Conservation (phyloP, 2,888 invertebrate genomes). For the Charanyca ferruginea region DNA sequence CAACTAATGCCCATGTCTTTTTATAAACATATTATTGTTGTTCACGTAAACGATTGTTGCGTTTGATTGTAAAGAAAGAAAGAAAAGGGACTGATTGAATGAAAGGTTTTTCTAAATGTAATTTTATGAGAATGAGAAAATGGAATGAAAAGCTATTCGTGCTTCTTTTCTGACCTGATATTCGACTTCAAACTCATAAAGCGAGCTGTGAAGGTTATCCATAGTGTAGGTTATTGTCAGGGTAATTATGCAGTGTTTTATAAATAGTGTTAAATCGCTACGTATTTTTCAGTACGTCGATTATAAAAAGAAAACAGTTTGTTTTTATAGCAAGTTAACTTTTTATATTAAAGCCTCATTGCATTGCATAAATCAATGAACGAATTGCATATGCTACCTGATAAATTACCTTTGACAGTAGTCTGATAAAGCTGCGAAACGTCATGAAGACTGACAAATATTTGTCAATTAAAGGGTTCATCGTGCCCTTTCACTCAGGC, state of each 20-base stretch:
- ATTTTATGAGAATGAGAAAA: not conserved
- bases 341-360: not conserved
- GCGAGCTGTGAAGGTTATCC: not conserved
- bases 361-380: not conserved
- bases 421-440: too few relatives aligned
- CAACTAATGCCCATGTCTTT: constrained; percentile 83
- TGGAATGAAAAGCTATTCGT: not conserved
- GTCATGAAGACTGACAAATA: too few relatives aligned
- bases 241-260: constrained; percentile 17
- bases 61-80: constrained; percentile 20
- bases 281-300: not conserved
- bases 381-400: not conserved
- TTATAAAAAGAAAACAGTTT: not conserved
- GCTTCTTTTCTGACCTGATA: too few relatives aligned
- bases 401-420: too few relatives aligned
- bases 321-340: not conserved
- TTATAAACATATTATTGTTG: constrained; percentile 75
- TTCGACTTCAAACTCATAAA: not conserved
- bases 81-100: not conserved
- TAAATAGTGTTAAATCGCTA: constrained; percentile 3
- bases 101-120: not conserved
- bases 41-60: constrained; percentile 38
- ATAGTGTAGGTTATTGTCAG: constrained; percentile 2
- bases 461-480: too few relatives aligned
- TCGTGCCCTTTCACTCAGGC: too few relatives aligned